Base-by-base conservation (phyloP, 35 echinoderm and acorn worm species). In the Holothuria glaberrima region DNA sequence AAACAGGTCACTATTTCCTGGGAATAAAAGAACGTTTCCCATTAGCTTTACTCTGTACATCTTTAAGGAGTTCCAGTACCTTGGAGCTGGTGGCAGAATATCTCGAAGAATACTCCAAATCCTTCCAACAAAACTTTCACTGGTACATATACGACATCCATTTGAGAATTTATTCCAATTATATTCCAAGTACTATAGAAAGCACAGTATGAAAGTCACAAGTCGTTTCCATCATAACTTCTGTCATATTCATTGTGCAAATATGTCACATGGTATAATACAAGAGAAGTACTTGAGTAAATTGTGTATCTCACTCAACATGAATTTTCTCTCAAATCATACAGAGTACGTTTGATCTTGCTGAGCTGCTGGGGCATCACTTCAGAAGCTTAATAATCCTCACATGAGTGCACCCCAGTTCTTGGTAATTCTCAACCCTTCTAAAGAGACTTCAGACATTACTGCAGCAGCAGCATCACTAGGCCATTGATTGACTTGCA, bases 401-500 rank as follows among this genome's bases (percentile, higher is more conserved):
- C 80, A 84, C 80, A 84, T 84, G 80, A 61, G 9, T 84, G 80
- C 80, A 84, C 80, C 52, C 80, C 34, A 24, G 57, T 54, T 63
- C 52, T 59, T 54, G 9, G 33, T 61, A 84, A 63, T 22, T 38
- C 74, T 59, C 80, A 28, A 57, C 21, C n/a, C 38, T 73, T 50
- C 31, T 56, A 22, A 50, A 12, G 48, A 12, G 59, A 57, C 19
- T 25, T 30, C 14, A 25, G 73, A 46, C 24, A 48, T 48, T 78
- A 13, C n/a, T 21, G 71, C 20, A 25, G n/a, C 35, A 41, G 71
- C 74, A 48, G 41, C 74, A 48, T 78, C 56, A 19, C 30, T 36
- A 54, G 58, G 80, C 80, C 52, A 84, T 84, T 84, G 80, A 84
- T 84, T 84, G 80, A 84, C 80, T 84, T 63, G 56, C 80, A 84